A percentile compares a stretch with the other conserved stretches of the same genome.
Conservation (phyloP, 2,797 vertebrate species). For the Allobates femoralis region DNA sequence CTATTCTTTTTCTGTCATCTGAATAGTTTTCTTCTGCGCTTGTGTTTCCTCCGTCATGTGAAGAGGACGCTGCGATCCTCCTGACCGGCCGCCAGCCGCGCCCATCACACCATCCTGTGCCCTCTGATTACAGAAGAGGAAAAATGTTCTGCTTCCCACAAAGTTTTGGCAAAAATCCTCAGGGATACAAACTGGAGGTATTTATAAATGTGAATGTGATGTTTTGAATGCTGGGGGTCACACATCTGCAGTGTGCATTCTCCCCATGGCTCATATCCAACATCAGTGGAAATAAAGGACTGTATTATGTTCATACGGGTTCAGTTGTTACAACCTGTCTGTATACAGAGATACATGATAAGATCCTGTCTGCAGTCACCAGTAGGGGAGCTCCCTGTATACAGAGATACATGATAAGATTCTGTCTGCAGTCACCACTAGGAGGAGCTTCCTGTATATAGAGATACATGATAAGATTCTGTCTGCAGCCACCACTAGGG, state of each 20-base stretch:
- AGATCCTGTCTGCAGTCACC: too few species aligned
- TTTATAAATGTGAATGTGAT: constrained; percentile 12
- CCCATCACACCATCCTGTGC: background rate
- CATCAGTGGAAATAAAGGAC: background rate
- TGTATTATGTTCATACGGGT: background rate
- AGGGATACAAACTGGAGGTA: background rate
- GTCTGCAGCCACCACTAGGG: too few species aligned
- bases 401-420: too few species aligned
- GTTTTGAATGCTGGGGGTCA: background rate
- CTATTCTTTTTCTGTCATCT: background rate
- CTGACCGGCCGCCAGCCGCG: background rate
- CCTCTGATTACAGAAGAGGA: background rate
- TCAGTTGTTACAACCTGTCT: too few species aligned
- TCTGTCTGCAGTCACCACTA: too few species aligned
- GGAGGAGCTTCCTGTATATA: too few species aligned
- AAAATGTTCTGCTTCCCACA: background rate
- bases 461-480: too few species aligned
- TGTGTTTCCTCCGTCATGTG: background rate
- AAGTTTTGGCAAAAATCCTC: background rate
- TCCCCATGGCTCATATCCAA: background rate
- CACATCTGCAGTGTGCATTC: background rate
- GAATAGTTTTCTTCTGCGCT: background rate
- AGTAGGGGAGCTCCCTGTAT: too few species aligned
- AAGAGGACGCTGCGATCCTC: background rate
- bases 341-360: too few species aligned